phyloP scores from a whole-genome alignment of 2,888 invertebrate species.

The Scotopteryx bipunctaria region DNA sequence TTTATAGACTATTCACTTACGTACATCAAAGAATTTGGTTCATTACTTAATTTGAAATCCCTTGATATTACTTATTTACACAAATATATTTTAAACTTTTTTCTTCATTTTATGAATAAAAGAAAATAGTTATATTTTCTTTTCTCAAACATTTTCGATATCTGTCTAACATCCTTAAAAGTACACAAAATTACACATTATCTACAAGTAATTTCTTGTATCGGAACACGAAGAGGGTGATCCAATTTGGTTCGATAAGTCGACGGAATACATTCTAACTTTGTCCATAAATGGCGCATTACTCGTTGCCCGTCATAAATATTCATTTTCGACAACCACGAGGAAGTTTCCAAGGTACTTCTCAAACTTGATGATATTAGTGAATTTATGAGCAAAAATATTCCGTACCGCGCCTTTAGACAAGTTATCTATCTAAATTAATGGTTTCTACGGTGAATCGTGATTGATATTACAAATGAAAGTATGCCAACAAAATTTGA shows the following conservation, averaged over 20 bases:
- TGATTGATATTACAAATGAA: conserved; percentile 18
- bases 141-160: not conserved
- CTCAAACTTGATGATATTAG: conserved; percentile 59
- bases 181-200: not conserved
- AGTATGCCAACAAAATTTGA: not conserved
- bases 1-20: not conserved
- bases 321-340: conserved; percentile 78
- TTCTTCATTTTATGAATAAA: too few relatives aligned
- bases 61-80: not conserved
- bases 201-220: conserved; percentile 24
- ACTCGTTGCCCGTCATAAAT: conserved; percentile 78
- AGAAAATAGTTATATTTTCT: not conserved
- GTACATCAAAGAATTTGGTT: not conserved
- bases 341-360: conserved; percentile 74
- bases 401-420: conserved; percentile 46
- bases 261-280: conserved; percentile 72
- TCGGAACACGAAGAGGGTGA: conserved; percentile 43
- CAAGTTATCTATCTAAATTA: conserved; percentile 33
- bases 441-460: conserved; percentile 22
- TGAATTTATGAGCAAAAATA: conserved; percentile 79
- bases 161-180: not conserved
- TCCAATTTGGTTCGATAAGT: conserved; percentile 67
- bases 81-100: too few relatives aligned
- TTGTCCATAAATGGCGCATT: conserved; percentile 78
- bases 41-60: not conserved